Conservation (phyloP, 92 coral and sea anemone species). For the Chrysogorgia sp. region DNA sequence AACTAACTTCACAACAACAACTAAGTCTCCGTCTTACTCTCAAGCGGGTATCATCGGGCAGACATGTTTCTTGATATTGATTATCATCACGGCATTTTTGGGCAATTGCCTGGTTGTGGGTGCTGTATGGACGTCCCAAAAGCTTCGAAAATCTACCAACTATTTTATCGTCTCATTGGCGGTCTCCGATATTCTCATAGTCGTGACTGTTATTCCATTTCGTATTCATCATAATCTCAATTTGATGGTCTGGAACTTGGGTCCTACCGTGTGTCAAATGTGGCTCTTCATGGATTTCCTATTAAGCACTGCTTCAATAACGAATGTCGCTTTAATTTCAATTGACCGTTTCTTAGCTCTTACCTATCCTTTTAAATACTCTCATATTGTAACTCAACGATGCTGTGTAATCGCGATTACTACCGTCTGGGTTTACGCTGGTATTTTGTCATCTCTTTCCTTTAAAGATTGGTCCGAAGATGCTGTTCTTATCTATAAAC, state of each 20-base stretch:
- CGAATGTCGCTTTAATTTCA: slow-evolving; percentile 79
- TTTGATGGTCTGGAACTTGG: slow-evolving; percentile 83
- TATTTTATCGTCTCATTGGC: slow-evolving; percentile 95
- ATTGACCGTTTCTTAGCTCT: slow-evolving; percentile 90
- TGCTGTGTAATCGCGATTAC: slow-evolving; percentile 69
- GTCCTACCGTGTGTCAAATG: slow-evolving; percentile 70
- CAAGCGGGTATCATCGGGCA: slow-evolving; percentile 72
- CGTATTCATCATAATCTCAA: slow-evolving; percentile 88
- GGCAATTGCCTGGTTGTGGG: slow-evolving; percentile 89
- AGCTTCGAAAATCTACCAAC: slow-evolving; percentile 87
- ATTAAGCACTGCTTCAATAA: slow-evolving; percentile 83
- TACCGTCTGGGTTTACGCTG: slow-evolving; percentile 80
- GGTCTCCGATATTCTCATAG: slow-evolving; percentile 86
- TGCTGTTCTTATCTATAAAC: slow-evolving; percentile 39
- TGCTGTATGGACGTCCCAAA: slow-evolving; percentile 76
- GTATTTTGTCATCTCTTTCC: slow-evolving; percentile 73
- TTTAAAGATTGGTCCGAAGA: slow-evolving; percentile 76
- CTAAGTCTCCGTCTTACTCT: slow-evolving; percentile 53
- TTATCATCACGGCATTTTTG: slow-evolving; percentile 80
- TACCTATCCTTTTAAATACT: slow-evolving; percentile 83
- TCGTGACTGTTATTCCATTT: slow-evolving; percentile 85
- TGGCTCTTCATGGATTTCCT: slow-evolving; percentile 86
- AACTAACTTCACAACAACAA: background rate
- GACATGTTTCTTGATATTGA: slow-evolving; percentile 85
- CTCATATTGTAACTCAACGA: slow-evolving; percentile 74